Conservation (phyloP, 2,888 invertebrate species). For the Apamea crenata region DNA sequence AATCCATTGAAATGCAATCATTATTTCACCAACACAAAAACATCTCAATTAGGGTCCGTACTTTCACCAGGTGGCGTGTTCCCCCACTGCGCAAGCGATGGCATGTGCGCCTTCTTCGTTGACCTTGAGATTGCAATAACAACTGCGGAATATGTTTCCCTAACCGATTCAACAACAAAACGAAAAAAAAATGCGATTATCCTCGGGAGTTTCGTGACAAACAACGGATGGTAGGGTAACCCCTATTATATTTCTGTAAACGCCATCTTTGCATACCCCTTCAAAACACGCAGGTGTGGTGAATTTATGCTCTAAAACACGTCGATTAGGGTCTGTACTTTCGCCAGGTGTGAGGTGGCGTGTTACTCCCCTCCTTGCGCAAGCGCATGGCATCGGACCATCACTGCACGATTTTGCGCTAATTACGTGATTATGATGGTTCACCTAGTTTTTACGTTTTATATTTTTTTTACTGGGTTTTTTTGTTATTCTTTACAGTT, state of each 20-base stretch:
- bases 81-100: constrained; percentile 57
- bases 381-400: constrained; percentile 63
- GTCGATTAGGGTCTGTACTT: constrained; percentile 66
- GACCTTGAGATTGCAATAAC: constrained; percentile 40
- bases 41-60: constrained; percentile 51
- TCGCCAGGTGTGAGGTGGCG: constrained; percentile 61
- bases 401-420: constrained; percentile 58
- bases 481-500: neutral
- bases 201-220: constrained; percentile 1
- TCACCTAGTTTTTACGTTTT: constrained; percentile 14
- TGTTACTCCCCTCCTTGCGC: constrained; percentile 60
- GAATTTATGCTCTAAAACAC: constrained; percentile 41
- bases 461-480: neutral
- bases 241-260: neutral
- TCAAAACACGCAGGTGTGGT: constrained; percentile 47
- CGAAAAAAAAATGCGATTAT: constrained; percentile 14
- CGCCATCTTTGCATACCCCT: constrained; percentile 3
- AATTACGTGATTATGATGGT: constrained; percentile 51
- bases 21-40: constrained; percentile 34
- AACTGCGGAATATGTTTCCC: constrained; percentile 22
- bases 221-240: neutral
- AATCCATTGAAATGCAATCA: constrained; percentile 34
- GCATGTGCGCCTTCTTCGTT: constrained; percentile 52
- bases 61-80: constrained; percentile 67
- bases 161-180: constrained; percentile 16